Percentiles rank a stretch among this genome's conserved stretches.
These are phyloP conservation scores for Scaptomyza hsui DNA, from an alignment of 1,140 invertebrate genomes.

Conservation along the genomic window DNA sequence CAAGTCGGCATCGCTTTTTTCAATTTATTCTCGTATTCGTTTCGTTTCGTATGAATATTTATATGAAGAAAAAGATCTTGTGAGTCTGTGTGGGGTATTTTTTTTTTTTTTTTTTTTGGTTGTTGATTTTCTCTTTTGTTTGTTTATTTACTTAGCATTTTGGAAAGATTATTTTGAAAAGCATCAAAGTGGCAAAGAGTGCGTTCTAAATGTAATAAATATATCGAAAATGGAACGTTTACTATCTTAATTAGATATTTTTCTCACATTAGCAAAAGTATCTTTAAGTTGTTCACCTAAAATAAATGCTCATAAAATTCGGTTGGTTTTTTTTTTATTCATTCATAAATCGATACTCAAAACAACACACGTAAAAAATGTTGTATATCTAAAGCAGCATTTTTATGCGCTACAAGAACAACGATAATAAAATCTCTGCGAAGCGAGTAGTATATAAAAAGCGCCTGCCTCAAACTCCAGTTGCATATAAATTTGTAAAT, in stretches of 20 bases:
- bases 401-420: constrained; percentile 17
- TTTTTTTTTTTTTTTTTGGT: constrained; percentile 34
- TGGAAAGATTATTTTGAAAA: constrained; percentile 34
- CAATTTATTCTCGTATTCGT: constrained; percentile 27
- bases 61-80: constrained; percentile 27
- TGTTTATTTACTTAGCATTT: constrained; percentile 47
- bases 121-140: constrained; percentile 25
- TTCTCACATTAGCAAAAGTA: neutral
- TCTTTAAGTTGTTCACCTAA: neutral
- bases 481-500: constrained; percentile 66
- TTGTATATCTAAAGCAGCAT: neutral
- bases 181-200: constrained; percentile 27
- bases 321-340: neutral
- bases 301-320: neutral
- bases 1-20: constrained; percentile 27
- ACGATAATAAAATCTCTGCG: constrained; percentile 14
- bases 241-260: neutral
- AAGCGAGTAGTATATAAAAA: neutral
- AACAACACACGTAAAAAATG: neutral
- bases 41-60: constrained; percentile 56
- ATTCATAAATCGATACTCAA: constrained; percentile 5
- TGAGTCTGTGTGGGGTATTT: constrained; percentile 30
- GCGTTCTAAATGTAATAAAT: constrained; percentile 7
- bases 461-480: constrained; percentile 12
- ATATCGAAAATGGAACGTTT: neutral